Evolutionary conservation across 2,113 vertebrate species (phyloP), one percentile per base, ranked within the genome.

Genomic region (Notothenia rossii): DNA sequence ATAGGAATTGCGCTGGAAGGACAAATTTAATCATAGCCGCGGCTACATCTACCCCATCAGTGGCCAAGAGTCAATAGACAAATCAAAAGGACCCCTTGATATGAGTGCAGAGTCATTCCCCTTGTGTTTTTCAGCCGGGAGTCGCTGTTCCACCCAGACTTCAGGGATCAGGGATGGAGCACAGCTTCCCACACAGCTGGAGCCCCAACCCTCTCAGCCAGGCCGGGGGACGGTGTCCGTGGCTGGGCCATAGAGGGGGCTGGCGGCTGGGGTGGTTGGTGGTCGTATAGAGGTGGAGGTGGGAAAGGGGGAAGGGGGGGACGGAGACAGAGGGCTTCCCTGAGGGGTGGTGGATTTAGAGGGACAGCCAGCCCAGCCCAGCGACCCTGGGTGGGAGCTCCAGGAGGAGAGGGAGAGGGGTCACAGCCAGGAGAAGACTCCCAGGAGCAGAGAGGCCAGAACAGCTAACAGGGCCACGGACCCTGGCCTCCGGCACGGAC

Each of bases 311-410:
- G n/a, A 48, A 56, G 80, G 14, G 10, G 10, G 36, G 59, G 83
- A 51, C 49, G 55, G 82, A 85, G 82, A 85, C 79, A 90, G 90
- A 93, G 88, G 88, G 90, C 91, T 94, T 94, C 94, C 94, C 93
- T 94, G 93, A 94, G 94, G 93, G 93, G 90, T 91, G 92, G 85
- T 92, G 88, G 87, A 85, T 78, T 89, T 79, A 79, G 86, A 89
- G 89, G 90, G 90, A 93, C 85, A 91, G 92, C 87, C 90, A 88
- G 91, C 90, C 92, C 88, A 86, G 89, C 88, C 91, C 79, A 70
- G 88, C 59, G 77, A 80, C 82, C 86, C 60, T 54, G 83, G 87
- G 77, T 72, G 63, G 86, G 87, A 88, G 77, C 82, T 91, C 86
- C 90, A 89, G 66, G 84, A 82, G 51, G 72, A 76, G 15, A 70